Percentiles rank a stretch among this genome's conserved stretches.
phyloP scores from a whole-genome alignment of 2,113 vertebrate species.

The Glaucomys volans region DNA sequence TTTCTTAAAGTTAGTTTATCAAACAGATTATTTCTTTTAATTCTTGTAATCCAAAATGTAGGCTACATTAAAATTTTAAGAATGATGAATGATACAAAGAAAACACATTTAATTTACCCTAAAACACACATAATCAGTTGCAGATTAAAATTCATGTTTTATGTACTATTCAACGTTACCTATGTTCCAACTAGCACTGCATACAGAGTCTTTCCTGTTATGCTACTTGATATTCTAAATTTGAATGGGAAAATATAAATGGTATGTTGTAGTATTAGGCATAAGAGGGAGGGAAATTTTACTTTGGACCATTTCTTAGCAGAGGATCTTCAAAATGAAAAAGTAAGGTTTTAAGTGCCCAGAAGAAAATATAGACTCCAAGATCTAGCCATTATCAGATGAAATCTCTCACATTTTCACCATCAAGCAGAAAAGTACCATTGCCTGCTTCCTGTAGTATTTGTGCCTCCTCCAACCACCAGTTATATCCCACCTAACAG shows the following conservation, averaged over 20 bases:
- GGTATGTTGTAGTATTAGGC: not conserved
- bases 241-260: not conserved
- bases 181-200: not conserved
- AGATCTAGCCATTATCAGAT: not conserved
- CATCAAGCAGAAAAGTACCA: not conserved
- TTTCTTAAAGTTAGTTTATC: slow-evolving; percentile 7
- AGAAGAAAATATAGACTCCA: not conserved
- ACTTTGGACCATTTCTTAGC: not conserved
- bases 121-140: not conserved
- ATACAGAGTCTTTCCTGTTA: not conserved
- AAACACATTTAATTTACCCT: not conserved
- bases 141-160: not conserved
- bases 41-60: not conserved
- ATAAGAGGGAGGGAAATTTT: not conserved
- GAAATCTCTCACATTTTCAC: not conserved
- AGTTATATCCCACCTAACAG: not conserved
- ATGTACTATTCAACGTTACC: not conserved
- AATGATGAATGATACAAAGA: not conserved
- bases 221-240: not conserved
- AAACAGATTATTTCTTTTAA: slow-evolving; percentile 29
- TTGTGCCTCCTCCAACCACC: not conserved
- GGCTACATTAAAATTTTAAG: slow-evolving; percentile 32
- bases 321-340: not conserved
- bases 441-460: not conserved
- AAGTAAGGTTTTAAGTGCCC: not conserved